A percentile compares a stretch with the other conserved stretches of the same genome.
phyloP scores from a whole-genome alignment of 1,140 invertebrate species.

The Oncopodura yosiiana region DNA sequence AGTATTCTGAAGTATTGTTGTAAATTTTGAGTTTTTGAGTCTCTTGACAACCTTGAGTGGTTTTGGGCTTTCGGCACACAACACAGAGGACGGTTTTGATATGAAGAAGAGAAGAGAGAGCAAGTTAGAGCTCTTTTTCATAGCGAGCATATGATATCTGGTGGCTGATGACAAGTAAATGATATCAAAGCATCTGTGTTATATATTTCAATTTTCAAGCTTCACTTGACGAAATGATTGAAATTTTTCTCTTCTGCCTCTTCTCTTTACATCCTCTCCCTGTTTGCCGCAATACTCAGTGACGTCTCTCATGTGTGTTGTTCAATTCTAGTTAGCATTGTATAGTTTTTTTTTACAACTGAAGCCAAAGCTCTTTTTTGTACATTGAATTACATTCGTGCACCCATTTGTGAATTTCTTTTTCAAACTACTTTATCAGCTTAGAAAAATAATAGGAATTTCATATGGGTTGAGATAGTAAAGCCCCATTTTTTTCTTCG shows the following conservation, averaged over 20 bases:
- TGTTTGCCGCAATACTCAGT: slow-evolving; percentile 2
- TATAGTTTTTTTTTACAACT: not conserved
- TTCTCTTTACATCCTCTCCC: not conserved
- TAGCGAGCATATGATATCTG: slow-evolving; percentile 37
- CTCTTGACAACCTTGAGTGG: no score
- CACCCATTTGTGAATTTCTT: no score
- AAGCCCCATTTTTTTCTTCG: no score
- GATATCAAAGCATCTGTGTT: slow-evolving; percentile 39
- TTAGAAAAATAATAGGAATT: no score
- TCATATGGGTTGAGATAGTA: no score
- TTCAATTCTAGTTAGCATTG: not conserved
- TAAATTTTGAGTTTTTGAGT: no score
- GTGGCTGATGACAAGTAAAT: slow-evolving; percentile 38
- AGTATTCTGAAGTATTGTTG: no score
- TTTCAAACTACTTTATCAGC: no score
- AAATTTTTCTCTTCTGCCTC: slow-evolving; percentile 34
- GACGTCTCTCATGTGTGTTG: not conserved
- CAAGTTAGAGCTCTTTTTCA: not conserved
- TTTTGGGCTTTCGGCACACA: no score
- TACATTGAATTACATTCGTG: no score
- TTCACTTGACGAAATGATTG: slow-evolving; percentile 38
- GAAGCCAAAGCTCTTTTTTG: no score
- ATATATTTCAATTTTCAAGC: slow-evolving; percentile 40
- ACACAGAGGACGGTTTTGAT: no score
- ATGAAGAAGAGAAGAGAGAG: not conserved